A percentile compares a stretch with the other conserved stretches of the same genome.
These are phyloP conservation scores for Neelides sp. DNA, from an alignment of 1,140 invertebrate genomes.

Conservation along the genomic window DNA sequence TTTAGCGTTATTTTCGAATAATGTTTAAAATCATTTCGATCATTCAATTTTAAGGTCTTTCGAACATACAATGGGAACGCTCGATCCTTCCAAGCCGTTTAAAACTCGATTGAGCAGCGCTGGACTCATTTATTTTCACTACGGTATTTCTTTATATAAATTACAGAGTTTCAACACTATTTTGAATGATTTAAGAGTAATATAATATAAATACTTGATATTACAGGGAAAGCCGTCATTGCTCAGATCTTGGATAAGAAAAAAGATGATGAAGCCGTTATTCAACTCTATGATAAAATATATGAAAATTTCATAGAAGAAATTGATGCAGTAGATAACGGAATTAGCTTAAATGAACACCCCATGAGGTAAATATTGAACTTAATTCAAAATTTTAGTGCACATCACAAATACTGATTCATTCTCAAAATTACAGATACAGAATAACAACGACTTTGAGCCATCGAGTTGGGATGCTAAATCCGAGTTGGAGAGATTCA, in stretches of 20 bases:
- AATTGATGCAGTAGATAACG: conserved; percentile 92
- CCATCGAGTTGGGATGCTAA: conserved; percentile 59
- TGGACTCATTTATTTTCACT: conserved; percentile 84
- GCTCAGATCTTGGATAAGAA: conserved; percentile 41
- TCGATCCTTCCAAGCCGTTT: conserved; percentile 44
- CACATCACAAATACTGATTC: neutral
- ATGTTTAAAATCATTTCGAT: conserved; percentile 5
- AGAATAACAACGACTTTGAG: conserved; percentile 64
- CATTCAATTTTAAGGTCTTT: conserved; percentile 49
- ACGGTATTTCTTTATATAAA: too few species aligned
- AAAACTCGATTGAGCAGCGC: conserved; percentile 79
- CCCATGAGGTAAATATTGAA: conserved; percentile 12
- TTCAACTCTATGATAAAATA: conserved; percentile 61
- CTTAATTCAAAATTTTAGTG: neutral
- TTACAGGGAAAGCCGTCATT: conserved; percentile 67
- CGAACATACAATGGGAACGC: conserved; percentile 45
- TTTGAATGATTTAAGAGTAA: too few species aligned
- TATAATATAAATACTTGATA: too few species aligned
- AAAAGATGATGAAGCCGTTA: conserved; percentile 37
- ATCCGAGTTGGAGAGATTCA: conserved; percentile 72
- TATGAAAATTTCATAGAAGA: conserved; percentile 86
- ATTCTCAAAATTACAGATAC: conserved; percentile 44
- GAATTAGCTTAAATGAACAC: conserved; percentile 20
- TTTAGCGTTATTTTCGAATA: neutral
- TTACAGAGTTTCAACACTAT: too few species aligned